Evolutionary conservation across 2,888 invertebrate species (phyloP), one percentile per base, ranked within the genome.

Genomic region (Capitulum mitella): DNA sequence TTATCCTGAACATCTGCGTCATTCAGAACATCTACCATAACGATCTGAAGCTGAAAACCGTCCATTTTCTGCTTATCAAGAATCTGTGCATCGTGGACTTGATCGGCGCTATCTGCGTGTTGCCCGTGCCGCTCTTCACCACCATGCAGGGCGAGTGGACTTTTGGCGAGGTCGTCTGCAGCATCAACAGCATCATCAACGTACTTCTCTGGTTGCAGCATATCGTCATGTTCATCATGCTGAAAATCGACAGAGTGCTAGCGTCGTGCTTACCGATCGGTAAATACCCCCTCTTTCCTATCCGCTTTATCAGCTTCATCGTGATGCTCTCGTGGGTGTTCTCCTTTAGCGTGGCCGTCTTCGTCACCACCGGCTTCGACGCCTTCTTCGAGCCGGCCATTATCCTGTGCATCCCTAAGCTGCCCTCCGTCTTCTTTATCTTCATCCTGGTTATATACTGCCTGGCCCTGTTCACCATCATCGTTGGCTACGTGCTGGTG

Each of bases 161-260:
- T n/a, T 82, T 82, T 64, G 82, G 82, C 5, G 77, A 81, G 37
- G 78, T 78, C 26, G 80, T 83, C 29, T 84, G 84, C 79, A 80
- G 81, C 16, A 79, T 82, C 43, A 82, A 83, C 74, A 81, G 81
- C 77, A 82, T 82, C 74, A 82, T 83, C 48, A 84, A 83, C 76
- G 83, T 83, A 12, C 80, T 82, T 12, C 81, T 83, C 37, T 84
- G 84, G 84, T 82, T 83, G 54, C 84, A 84, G 82, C 84, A 84
- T 79, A 79, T 82, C 34, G 48, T 82, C 58, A 79, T 84, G 58
- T 81, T 84, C 51, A 82, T 81, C 77, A 81, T 82, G 79, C 81
- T 82, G 78, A 82, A 82, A 78, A 81, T 82, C 14, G 83, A 83
- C 79, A 78, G 83, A 5, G 82, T 83, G 32, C 78, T 83, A 16